These are phyloP conservation scores for Eupithecia exiguata DNA, from an alignment of 2,888 invertebrate species.

Conservation along the genomic window DNA sequence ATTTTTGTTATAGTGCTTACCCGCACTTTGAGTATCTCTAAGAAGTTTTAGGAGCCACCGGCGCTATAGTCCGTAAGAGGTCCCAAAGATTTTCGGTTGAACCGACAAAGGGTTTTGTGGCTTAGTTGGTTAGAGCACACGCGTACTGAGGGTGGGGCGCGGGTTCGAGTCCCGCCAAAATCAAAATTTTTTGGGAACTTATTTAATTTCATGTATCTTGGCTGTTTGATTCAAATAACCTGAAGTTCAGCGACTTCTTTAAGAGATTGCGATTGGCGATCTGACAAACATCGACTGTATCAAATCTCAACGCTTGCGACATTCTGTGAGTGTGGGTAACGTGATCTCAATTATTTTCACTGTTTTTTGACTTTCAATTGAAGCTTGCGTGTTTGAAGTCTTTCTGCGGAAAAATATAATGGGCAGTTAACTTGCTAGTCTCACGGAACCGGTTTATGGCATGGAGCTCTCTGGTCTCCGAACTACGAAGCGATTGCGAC, in stretches of 20 bases:
- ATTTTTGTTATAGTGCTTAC: too few relatives aligned
- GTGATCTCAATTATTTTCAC: not conserved
- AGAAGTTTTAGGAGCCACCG: too few relatives aligned
- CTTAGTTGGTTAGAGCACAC: too few relatives aligned
- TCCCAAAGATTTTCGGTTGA: too few relatives aligned
- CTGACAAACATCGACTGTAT: not conserved
- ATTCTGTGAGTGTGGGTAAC: not conserved
- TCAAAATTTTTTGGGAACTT: too few relatives aligned
- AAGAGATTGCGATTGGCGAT: not conserved
- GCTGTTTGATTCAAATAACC: not conserved
- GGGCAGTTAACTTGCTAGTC: constrained; percentile 25
- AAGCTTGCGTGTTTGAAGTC: constrained; percentile 6
- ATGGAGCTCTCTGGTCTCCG: constrained; percentile 15
- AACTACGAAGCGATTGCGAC: constrained; percentile 13
- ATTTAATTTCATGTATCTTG: too few relatives aligned
- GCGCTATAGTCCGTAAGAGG: too few relatives aligned
- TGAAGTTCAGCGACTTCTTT: not conserved
- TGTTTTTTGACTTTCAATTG: not conserved
- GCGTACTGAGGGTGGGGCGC: too few relatives aligned
- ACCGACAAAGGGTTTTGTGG: too few relatives aligned
- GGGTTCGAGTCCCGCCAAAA: too few relatives aligned
- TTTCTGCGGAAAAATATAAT: constrained; percentile 33
- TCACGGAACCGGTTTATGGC: constrained; percentile 17
- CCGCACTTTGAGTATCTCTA: too few relatives aligned
- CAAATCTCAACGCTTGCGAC: not conserved